Evolutionary conservation across 2,113 vertebrate genomes (phyloP).

Genomic region (Rhizomys pruinosus): DNA sequence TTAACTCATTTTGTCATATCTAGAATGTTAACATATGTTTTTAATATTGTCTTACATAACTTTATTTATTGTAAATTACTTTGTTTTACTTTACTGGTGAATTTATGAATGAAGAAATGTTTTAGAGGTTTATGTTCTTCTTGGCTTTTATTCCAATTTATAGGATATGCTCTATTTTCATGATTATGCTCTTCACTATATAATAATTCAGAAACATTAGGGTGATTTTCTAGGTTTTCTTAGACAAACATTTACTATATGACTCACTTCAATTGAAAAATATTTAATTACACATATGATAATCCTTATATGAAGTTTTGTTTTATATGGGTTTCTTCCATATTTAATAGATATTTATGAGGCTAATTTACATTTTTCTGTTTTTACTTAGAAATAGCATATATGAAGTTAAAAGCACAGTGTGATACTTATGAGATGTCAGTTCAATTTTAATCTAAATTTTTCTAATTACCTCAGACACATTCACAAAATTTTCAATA

Average conservation of each 20-base stretch:
- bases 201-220: background rate
- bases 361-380: slow-evolving; percentile 83
- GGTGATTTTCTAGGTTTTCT: background rate
- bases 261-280: background rate
- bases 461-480: slow-evolving; percentile 83
- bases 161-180: background rate
- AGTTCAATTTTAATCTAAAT: slow-evolving; percentile 83
- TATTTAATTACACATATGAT: slow-evolving; percentile 22
- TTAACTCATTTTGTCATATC: background rate
- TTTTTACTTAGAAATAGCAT: slow-evolving; percentile 83
- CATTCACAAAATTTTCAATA: slow-evolving; percentile 83
- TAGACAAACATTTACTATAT: background rate
- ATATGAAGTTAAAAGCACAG: slow-evolving; percentile 82
- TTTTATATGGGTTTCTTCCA: background rate
- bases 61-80: background rate
- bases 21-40: background rate
- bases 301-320: background rate
- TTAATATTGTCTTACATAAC: background rate
- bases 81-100: background rate
- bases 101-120: background rate
- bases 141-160: background rate
- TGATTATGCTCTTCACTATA: background rate
- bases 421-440: slow-evolving; percentile 84
- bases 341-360: slow-evolving; percentile 81
- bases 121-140: background rate